Evolutionary conservation across 2,113 vertebrate genomes (phyloP).

Genomic region (Emberiza fucata): DNA sequence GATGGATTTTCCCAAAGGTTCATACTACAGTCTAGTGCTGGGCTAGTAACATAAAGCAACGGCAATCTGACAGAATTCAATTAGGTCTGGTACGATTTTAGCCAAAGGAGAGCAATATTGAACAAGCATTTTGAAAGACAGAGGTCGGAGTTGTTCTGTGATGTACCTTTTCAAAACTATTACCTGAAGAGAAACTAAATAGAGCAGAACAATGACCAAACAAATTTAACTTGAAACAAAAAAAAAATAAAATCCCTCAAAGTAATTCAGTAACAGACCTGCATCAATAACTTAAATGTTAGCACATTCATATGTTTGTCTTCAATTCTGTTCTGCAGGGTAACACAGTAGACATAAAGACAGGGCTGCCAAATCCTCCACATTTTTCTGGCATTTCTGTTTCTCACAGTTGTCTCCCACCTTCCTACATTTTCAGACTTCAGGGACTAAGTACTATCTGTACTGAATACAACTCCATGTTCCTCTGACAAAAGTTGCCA

Average conservation of each 20-base stretch:
- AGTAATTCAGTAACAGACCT: not conserved
- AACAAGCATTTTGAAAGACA: not conserved
- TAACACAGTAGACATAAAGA: conserved; percentile 46
- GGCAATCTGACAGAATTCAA: not conserved
- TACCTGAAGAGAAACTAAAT: not conserved
- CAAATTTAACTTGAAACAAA: not conserved
- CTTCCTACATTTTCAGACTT: conserved; percentile 66
- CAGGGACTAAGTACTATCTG: conserved; percentile 26
- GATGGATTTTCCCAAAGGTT: not conserved
- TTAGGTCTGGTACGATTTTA: not conserved
- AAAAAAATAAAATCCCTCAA: not conserved
- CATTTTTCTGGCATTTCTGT: conserved; percentile 59
- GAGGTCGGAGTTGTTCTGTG: not conserved
- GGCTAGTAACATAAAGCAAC: not conserved
- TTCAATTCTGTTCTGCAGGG: conserved; percentile 21
- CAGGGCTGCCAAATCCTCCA: conserved; percentile 57
- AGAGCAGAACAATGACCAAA: not conserved
- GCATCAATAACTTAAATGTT: not conserved
- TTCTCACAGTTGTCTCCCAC: conserved; percentile 69
- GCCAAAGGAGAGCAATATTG: not conserved
- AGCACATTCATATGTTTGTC: conserved; percentile 33
- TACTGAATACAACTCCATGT: conserved; percentile 26
- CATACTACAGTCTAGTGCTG: not conserved
- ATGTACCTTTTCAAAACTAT: not conserved
- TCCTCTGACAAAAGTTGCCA: not conserved